A percentile compares a stretch with the other conserved stretches of the same genome.
These are phyloP conservation scores for Pseudomyrmex sp. DNA, from an alignment of 1,140 invertebrate species.

Conservation along the genomic window DNA sequence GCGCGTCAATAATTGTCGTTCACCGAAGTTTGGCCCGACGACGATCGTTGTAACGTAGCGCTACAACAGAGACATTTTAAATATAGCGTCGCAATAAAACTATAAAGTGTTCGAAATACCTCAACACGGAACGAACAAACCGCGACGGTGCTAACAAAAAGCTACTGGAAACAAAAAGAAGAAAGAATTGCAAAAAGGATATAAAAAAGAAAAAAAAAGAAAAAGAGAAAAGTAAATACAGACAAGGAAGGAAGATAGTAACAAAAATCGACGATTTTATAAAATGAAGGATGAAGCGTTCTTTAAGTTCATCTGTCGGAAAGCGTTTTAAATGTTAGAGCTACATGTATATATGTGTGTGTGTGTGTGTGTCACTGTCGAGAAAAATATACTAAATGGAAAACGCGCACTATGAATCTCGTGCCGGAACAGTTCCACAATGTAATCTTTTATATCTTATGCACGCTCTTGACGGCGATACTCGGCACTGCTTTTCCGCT, in stretches of 20 bases:
- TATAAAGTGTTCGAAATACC: too few relatives aligned
- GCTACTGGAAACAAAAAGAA: not conserved
- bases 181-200: not conserved
- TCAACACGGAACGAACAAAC: not conserved
- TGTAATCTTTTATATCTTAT: slow-evolving; percentile 53
- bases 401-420: slow-evolving; percentile 36
- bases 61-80: slow-evolving; percentile 8
- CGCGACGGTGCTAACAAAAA: not conserved
- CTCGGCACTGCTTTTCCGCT: slow-evolving; percentile 28
- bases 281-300: slow-evolving; percentile 33
- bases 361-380: not conserved
- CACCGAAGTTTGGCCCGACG: slow-evolving; percentile 35
- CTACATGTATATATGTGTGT: not conserved
- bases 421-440: slow-evolving; percentile 35
- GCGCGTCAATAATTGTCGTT: slow-evolving; percentile 43
- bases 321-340: slow-evolving; percentile 11
- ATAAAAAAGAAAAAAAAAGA: not conserved
- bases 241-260: not conserved
- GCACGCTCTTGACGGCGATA: slow-evolving; percentile 38
- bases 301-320: slow-evolving; percentile 21
- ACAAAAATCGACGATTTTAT: slow-evolving; percentile 18
- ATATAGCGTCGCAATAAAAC: too few relatives aligned
- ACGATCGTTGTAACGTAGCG: slow-evolving; percentile 4
- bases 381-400: slow-evolving; percentile 43
- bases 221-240: not conserved